These are phyloP conservation scores for Papilio gigon DNA, from an alignment of 2,888 invertebrate species.

Conservation along the genomic window DNA sequence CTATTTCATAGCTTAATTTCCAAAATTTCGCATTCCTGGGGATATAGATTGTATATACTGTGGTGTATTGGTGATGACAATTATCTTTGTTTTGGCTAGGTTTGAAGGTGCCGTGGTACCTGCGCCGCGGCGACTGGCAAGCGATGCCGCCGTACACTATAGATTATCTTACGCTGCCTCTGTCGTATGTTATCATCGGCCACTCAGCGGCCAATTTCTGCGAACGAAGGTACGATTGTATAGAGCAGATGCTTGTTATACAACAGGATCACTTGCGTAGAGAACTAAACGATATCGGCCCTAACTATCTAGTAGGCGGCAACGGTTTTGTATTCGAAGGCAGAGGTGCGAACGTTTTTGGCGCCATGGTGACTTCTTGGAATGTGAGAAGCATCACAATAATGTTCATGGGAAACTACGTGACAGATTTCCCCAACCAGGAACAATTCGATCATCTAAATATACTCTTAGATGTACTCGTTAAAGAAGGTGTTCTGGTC, in stretches of 20 bases:
- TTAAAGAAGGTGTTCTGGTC: constrained; percentile 53
- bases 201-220: constrained; percentile 63
- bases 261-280: constrained; percentile 61
- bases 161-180: constrained; percentile 58
- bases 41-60: neutral
- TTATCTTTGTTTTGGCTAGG: constrained; percentile 57
- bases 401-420: constrained; percentile 72
- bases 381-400: constrained; percentile 61
- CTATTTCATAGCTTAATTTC: neutral
- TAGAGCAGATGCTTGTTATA: constrained; percentile 56
- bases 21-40: neutral
- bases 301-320: constrained; percentile 69
- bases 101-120: constrained; percentile 70
- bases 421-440: constrained; percentile 48
- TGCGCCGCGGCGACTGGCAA: constrained; percentile 72
- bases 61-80: constrained; percentile 34
- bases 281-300: constrained; percentile 63
- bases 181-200: constrained; percentile 63
- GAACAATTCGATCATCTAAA: constrained; percentile 62
- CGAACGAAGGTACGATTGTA: constrained; percentile 57
- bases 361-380: constrained; percentile 61
- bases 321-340: constrained; percentile 71
- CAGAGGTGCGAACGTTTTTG: constrained; percentile 65
- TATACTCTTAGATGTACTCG: constrained; percentile 57
- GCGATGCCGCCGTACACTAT: constrained; percentile 61